Percentiles rank a stretch among this genome's conserved stretches.
Conservation (phyloP, 2,797 vertebrate species). For the Poeciliopsis turneri region DNA sequence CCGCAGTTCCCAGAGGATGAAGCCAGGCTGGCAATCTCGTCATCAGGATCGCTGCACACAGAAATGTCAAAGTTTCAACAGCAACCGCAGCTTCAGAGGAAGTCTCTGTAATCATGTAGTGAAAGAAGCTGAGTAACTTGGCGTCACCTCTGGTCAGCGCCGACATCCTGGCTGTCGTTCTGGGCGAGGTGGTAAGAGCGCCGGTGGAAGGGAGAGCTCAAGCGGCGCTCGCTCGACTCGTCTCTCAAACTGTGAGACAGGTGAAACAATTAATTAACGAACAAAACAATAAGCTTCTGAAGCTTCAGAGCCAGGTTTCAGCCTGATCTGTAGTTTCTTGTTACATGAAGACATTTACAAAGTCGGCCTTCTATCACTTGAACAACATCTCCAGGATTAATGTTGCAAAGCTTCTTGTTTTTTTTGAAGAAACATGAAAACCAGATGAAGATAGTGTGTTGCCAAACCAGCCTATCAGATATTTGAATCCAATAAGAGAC, state of each 20-base stretch:
- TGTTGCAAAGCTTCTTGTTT: too few species aligned
- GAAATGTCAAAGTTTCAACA: neutral
- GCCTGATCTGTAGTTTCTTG: too few species aligned
- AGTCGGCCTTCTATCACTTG: too few species aligned
- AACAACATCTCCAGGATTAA: too few species aligned
- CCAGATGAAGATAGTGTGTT: too few species aligned
- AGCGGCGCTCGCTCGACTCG: conserved; percentile 89
- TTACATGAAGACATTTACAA: too few species aligned
- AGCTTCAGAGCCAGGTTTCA: too few species aligned
- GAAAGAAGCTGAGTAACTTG: neutral
- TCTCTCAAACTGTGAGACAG: conserved; percentile 85
- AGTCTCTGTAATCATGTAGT: neutral
- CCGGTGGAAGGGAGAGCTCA: conserved; percentile 88
- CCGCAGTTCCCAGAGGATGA: conserved; percentile 88
- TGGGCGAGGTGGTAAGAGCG: conserved; percentile 89
- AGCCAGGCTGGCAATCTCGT: conserved; percentile 92
- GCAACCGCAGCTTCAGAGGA: neutral
- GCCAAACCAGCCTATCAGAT: too few species aligned
- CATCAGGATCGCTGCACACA: conserved; percentile 90
- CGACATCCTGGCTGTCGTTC: conserved; percentile 92
- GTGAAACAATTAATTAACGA: neutral
- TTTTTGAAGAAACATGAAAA: too few species aligned
- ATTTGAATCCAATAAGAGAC: too few species aligned
- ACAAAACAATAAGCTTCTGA: neutral
- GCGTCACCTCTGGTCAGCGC: conserved; percentile 90